Conservation (phyloP, 92 coral and sea anemone genomes). For the Umimayanthus chanpuru region DNA sequence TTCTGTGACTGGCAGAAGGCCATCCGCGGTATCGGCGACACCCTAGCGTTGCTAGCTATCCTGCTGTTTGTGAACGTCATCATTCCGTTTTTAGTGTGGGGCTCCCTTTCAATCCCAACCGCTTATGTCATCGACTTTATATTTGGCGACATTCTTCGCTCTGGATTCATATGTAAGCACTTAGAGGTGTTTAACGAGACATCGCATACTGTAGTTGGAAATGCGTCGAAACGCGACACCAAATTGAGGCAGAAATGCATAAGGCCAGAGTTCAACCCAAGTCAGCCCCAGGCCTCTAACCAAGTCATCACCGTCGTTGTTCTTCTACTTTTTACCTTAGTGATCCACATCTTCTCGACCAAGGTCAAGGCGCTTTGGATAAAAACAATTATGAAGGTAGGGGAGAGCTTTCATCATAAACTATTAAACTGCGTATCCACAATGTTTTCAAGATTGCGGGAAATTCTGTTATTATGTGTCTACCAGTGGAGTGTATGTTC, state of each 20-base stretch:
- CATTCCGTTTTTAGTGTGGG: conserved; percentile 72
- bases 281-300: conserved; percentile 53
- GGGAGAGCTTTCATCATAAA: neutral
- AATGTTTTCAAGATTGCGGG: no score
- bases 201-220: neutral
- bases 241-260: conserved; percentile 38
- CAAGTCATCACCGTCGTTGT: conserved; percentile 48
- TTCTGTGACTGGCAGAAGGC: conserved; percentile 73
- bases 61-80: conserved; percentile 69
- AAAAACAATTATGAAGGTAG: conserved; percentile 24
- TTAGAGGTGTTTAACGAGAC: neutral
- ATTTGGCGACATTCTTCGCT: conserved; percentile 68
- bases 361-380: conserved; percentile 10
- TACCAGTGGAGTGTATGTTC: no score
- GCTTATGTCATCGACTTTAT: conserved; percentile 79
- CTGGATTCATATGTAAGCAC: conserved; percentile 67
- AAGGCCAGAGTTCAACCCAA: conserved; percentile 34
- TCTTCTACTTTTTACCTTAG: conserved; percentile 16
- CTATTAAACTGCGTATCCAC: no score
- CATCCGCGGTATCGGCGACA: conserved; percentile 63
- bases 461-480: no score
- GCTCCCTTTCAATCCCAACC: conserved; percentile 64
- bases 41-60: conserved; percentile 50
- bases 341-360: neutral
- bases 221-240: conserved; percentile 12